Evolutionary conservation across 2,888 invertebrate species (phyloP).

Genomic region (Nebria salina): DNA sequence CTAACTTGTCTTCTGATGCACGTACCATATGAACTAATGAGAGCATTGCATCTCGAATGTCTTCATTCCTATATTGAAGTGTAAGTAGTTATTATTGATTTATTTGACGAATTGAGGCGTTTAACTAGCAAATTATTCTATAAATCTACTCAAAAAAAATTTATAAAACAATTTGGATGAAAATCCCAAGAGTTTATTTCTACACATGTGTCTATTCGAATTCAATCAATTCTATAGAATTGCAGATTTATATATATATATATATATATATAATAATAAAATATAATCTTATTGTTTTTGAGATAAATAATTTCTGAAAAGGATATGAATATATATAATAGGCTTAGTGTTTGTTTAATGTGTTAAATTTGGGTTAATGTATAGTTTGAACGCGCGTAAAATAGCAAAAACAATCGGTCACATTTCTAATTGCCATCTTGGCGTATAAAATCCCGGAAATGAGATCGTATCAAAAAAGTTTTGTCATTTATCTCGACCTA

Average conservation of each 20-base stretch:
- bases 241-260: too few relatives aligned
- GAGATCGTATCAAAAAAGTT: background rate
- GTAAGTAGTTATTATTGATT: background rate
- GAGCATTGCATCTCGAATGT: constrained; percentile 81
- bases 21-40: constrained; percentile 84
- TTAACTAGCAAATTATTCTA: too few relatives aligned
- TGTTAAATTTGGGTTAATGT: background rate
- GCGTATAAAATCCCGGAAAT: background rate
- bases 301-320: too few relatives aligned
- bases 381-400: background rate
- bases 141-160: too few relatives aligned
- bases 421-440: background rate
- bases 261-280: too few relatives aligned
- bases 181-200: too few relatives aligned
- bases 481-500: constrained; percentile 11
- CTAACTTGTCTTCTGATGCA: constrained; percentile 82
- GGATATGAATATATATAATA: too few relatives aligned
- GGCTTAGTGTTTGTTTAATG: background rate
- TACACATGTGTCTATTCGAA: too few relatives aligned
- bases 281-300: too few relatives aligned
- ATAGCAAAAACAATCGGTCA: background rate
- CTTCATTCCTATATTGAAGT: constrained; percentile 67
- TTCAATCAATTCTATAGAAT: too few relatives aligned
- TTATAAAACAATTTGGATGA: too few relatives aligned
- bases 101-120: too few relatives aligned